Percentiles rank a stretch among this genome's conserved stretches.
Conservation (phyloP, 2,113 vertebrate species). For the Mus spicilegus region DNA sequence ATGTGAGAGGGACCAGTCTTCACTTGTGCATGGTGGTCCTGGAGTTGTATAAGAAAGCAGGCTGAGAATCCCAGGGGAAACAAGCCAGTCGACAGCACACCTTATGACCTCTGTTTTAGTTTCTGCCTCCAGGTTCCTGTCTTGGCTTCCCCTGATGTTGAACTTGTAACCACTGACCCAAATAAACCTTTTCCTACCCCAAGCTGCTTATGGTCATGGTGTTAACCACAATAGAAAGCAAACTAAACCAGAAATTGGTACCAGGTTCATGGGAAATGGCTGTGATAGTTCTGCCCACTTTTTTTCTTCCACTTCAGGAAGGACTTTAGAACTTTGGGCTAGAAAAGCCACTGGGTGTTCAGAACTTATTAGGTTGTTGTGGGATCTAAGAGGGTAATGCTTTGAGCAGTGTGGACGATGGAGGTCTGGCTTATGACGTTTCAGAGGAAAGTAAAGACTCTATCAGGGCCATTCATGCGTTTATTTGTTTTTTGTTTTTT, state of each 20-base stretch:
- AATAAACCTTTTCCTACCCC: neutral
- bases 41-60: neutral
- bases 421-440: too few relatives aligned
- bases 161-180: neutral
- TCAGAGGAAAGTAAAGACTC: neutral
- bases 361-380: neutral
- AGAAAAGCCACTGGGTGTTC: neutral
- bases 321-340: neutral
- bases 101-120: neutral
- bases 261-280: neutral
- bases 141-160: neutral
- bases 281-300: neutral
- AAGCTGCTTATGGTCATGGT: neutral
- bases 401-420: neutral
- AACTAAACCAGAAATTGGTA: neutral
- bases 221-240: neutral
- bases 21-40: neutral
- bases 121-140: neutral
- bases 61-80: neutral
- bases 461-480: neutral
- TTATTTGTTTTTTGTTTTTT: too few relatives aligned
- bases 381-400: neutral
- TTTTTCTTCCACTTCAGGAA: neutral
- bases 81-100: neutral
- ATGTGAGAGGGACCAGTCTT: neutral